Evolutionary conservation across 2,888 invertebrate species (phyloP), one percentile per base, ranked within the genome.

Genomic region (Apodemia mormo): DNA sequence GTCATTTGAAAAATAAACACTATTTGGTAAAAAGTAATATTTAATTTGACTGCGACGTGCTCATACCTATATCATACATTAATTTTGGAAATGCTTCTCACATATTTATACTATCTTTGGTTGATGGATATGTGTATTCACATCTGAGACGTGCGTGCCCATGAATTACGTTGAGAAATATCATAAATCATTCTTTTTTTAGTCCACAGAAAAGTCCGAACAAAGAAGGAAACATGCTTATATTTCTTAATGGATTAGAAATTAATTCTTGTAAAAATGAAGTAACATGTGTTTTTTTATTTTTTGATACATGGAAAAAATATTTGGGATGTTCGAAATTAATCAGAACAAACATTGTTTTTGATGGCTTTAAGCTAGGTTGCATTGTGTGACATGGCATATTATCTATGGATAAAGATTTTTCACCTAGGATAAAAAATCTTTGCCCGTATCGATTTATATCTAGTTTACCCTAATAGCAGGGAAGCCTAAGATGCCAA

Each of bases 141-240:
- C 7, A 8, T 8, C 56, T 58, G 56, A 58, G 56, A 30, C n/a
- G n/a, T n/a, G n/a, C 56, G 29, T 8, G 56, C 10, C 22, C 56
- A 30, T 58, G 56, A 58, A 29, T 58, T 58, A 58, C 29, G 22
- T 58, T 10, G n/a, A 58, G 22, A 58, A 58, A 58, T 29, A 58
- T 58, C 56, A 58, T 58, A 29, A 58, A 58, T 58, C 56, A 58
- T 12, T 10, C 30, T 37, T 58, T 58, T 56, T 58, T 58, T 10
- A 58, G 10, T 54, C 10, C 56, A 58, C 30, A 58, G 10, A 58
- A 58, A 58, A 58, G 29, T 58, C 56, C 12, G 49, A 14, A 49
- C 5, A 49, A 4, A 49, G 49, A 14, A 45, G 9, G 10, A 45
- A 45, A 49, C 49, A 14, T 49, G 5, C 5, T 7, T 12, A 4